A percentile compares a stretch with the other conserved stretches of the same genome.
These are phyloP conservation scores for Podilymbus podiceps DNA, from an alignment of 2,113 vertebrate genomes.

Conservation along the genomic window DNA sequence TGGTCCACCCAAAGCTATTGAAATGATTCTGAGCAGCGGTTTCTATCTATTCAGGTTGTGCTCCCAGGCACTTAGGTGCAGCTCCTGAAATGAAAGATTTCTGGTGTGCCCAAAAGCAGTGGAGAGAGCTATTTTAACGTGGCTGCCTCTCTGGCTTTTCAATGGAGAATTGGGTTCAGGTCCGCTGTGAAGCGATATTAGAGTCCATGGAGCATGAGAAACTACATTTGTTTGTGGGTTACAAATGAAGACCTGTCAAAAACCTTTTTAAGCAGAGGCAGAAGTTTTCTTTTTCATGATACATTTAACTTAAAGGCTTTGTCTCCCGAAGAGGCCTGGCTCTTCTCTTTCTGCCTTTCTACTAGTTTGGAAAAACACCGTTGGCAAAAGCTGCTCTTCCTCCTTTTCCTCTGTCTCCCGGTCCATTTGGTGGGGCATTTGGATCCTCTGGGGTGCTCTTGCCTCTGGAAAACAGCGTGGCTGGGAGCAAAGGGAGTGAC, in stretches of 20 bases:
- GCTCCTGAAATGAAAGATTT: conserved; percentile 43
- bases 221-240: conserved; percentile 54
- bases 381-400: neutral
- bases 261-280: conserved; percentile 37
- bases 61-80: neutral
- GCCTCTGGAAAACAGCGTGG: neutral
- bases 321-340: neutral
- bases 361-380: rapidly evolving
- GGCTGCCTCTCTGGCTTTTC: conserved; percentile 8
- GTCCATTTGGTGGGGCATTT: neutral
- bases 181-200: conserved; percentile 22
- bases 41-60: neutral
- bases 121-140: conserved; percentile 3
- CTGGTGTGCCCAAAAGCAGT: conserved; percentile 8
- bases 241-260: conserved; percentile 66
- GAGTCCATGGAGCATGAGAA: conserved; percentile 53
- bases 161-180: neutral
- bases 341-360: neutral
- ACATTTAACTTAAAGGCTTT: conserved; percentile 39
- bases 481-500: neutral
- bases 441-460: neutral
- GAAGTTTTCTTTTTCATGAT: conserved; percentile 55
- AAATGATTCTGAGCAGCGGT: neutral
- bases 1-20: neutral
- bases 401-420: neutral